Evolutionary conservation across 1,140 invertebrate genomes (phyloP).

Genomic region (Diplogasteroides magnus): DNA sequence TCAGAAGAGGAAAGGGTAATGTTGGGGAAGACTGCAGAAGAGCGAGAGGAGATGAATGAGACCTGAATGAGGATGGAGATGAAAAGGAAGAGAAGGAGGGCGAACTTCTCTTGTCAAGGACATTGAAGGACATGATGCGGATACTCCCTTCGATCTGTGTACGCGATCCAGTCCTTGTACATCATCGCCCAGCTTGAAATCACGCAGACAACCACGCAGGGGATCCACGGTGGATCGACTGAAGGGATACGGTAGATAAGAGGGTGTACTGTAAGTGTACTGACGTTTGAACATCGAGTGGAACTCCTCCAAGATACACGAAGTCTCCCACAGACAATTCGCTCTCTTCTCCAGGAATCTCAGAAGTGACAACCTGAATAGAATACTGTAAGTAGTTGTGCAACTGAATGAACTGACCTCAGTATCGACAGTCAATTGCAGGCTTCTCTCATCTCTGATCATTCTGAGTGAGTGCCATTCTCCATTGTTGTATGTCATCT

Average conservation of each 20-base stretch:
- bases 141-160: conserved; percentile 71
- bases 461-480: conserved; percentile 48
- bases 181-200: conserved; percentile 70
- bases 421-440: neutral
- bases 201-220: conserved; percentile 88
- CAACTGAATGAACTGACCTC: conserved; percentile 34
- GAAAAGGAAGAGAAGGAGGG: neutral
- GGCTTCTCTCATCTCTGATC: conserved; percentile 17
- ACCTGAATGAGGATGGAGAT: conserved; percentile 19
- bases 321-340: conserved; percentile 64
- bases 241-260: conserved; percentile 18
- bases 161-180: conserved; percentile 70
- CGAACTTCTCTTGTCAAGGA: conserved; percentile 58
- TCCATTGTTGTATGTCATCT: conserved; percentile 44
- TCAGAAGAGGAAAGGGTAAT: conserved; percentile 42
- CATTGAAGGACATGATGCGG: conserved; percentile 76
- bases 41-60: conserved; percentile 53
- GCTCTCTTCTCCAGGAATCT: conserved; percentile 56
- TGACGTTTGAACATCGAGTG: conserved; percentile 40
- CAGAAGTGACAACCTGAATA: conserved; percentile 30
- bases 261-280: conserved; percentile 11
- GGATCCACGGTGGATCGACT: conserved; percentile 61
- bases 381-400: conserved; percentile 48
- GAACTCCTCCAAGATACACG: conserved; percentile 75
- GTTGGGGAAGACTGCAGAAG: conserved; percentile 55